Evolutionary conservation across 1,140 invertebrate genomes (phyloP).

Genomic region (Lepidurus arcticus): DNA sequence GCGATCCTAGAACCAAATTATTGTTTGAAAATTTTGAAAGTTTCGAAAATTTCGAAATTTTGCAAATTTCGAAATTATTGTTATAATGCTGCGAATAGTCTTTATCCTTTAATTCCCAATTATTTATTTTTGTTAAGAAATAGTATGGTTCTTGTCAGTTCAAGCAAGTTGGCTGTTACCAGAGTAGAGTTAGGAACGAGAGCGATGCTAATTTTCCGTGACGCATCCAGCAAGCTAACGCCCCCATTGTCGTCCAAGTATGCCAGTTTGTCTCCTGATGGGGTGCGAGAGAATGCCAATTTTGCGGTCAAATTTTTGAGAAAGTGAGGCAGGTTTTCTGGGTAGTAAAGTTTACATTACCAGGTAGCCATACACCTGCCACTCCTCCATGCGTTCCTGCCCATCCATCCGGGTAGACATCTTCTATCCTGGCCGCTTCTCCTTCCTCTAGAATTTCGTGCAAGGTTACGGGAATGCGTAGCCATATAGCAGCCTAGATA

Average conservation of each 20-base stretch:
- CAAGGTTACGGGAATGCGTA: slow-evolving; percentile 25
- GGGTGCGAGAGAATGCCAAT: not conserved
- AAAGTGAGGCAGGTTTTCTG: not conserved
- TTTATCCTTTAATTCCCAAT: not conserved
- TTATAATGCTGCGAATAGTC: too few relatives aligned
- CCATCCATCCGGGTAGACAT: slow-evolving; percentile 3
- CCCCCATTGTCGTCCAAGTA: slow-evolving; percentile 8
- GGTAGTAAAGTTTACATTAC: not conserved
- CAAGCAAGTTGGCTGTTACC: not conserved
- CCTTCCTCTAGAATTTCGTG: slow-evolving; percentile 26
- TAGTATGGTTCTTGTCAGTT: not conserved
- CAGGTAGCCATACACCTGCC: slow-evolving; percentile 12
- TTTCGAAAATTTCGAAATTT: too few relatives aligned
- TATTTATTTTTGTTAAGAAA: not conserved
- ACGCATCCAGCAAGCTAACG: not conserved
- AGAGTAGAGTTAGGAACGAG: not conserved
- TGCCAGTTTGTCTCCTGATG: slow-evolving; percentile 1
- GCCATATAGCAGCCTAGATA: slow-evolving; percentile 26
- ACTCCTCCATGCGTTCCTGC: not conserved
- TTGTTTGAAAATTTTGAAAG: too few relatives aligned
- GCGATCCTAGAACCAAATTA: too few relatives aligned
- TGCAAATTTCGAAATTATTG: too few relatives aligned
- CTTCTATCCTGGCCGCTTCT: not conserved
- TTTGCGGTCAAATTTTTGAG: not conserved
- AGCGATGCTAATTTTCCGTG: not conserved